phyloP scores from a whole-genome alignment of 2,113 vertebrate species.

The Anoura caudifer region DNA sequence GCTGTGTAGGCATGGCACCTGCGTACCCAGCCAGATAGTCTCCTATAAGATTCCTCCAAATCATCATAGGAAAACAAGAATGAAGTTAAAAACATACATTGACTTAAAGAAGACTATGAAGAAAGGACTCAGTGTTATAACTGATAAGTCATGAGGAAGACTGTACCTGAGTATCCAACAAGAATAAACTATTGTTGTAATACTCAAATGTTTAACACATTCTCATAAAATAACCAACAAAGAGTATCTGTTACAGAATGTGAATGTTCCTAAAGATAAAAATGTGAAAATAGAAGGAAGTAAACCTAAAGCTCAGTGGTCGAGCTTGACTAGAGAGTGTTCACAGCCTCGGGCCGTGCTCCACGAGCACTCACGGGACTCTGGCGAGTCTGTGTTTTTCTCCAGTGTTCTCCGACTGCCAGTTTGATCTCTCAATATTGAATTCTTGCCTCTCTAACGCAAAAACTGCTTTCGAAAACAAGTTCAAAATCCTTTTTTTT shows the following conservation, averaged over 20 bases:
- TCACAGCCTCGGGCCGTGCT: background rate
- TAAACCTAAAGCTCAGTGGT: background rate
- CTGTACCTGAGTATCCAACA: background rate
- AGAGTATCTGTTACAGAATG: background rate
- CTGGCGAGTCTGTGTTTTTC: background rate
- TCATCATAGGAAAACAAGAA: background rate
- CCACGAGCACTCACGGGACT: rapidly evolving
- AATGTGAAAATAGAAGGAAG: background rate
- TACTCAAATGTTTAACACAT: background rate
- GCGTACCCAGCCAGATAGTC: background rate
- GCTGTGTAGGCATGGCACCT: background rate
- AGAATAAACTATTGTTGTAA: background rate
- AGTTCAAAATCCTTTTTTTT: background rate
- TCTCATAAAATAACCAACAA: background rate
- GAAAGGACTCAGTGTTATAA: background rate
- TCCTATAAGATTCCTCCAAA: background rate
- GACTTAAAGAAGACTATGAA: background rate
- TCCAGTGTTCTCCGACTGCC: background rate
- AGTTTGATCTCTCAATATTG: background rate
- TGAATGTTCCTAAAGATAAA: constrained; percentile 14
- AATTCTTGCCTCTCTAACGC: background rate
- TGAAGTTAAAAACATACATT: background rate
- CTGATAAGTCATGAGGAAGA: background rate
- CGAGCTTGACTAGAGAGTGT: background rate
- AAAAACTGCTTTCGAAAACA: background rate